Evolutionary conservation across 1,140 invertebrate species (phyloP).

Genomic region (Odontomachus brunneus): DNA sequence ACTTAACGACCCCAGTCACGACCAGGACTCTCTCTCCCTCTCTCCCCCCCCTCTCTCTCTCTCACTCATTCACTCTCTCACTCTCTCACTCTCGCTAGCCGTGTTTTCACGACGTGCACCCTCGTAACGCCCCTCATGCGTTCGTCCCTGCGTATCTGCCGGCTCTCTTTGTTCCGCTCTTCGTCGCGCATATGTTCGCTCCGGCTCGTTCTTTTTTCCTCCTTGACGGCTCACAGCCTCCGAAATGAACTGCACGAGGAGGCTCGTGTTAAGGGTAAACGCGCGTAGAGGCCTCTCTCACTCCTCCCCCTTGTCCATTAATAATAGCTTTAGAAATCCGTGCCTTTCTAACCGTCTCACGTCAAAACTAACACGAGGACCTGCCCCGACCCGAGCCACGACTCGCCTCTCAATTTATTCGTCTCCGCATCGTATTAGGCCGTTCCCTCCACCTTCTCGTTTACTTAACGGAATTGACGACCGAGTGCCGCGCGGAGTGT

Average conservation of each 20-base stretch:
- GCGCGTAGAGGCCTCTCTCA: slow-evolving; percentile 40
- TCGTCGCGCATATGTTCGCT: slow-evolving; percentile 48
- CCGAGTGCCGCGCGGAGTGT: not conserved
- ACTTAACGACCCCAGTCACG: slow-evolving; percentile 10
- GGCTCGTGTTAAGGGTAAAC: slow-evolving; percentile 59
- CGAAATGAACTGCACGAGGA: slow-evolving; percentile 55
- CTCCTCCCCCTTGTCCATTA: slow-evolving; percentile 47
- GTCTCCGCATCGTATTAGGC: slow-evolving; percentile 8
- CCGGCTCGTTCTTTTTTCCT: slow-evolving; percentile 54
- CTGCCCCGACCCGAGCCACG: slow-evolving; percentile 36
- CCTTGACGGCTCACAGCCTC: slow-evolving; percentile 58
- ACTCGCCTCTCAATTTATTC: slow-evolving; percentile 49
- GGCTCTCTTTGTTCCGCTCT: slow-evolving; percentile 46
- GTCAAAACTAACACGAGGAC: slow-evolving; percentile 62
- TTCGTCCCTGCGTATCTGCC: slow-evolving; percentile 52
- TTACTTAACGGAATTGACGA: slow-evolving; percentile 41
- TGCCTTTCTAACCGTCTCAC: slow-evolving; percentile 62
- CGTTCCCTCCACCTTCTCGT: slow-evolving; percentile 17
- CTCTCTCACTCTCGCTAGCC: slow-evolving; percentile 7
- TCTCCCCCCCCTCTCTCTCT: not conserved
- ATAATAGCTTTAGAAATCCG: slow-evolving; percentile 63
- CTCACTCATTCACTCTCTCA: not conserved
- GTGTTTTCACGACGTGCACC: slow-evolving; percentile 43
- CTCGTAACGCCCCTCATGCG: slow-evolving; percentile 51
- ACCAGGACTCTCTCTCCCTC: not conserved